These are phyloP conservation scores for Denticeps clupeoides DNA, from an alignment of 2,797 vertebrate species.

Conservation along the genomic window DNA sequence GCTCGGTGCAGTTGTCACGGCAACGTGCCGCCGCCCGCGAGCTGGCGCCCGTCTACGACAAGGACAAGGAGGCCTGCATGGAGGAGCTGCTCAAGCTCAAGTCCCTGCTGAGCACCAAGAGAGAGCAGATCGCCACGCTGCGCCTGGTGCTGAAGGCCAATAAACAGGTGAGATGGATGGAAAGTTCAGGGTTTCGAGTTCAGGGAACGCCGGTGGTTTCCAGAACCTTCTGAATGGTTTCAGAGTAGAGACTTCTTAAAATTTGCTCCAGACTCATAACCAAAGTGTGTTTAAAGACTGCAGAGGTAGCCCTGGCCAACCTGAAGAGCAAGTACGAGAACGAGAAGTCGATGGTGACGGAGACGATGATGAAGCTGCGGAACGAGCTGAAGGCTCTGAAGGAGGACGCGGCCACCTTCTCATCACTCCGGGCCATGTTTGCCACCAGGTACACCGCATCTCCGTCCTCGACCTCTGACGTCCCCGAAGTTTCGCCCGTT, in stretches of 20 bases:
- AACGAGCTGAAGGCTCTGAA: conserved; percentile 96
- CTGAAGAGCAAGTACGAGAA: conserved; percentile 98
- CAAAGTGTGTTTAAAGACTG: too few relatives aligned
- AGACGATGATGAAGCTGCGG: conserved; percentile 96
- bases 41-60: conserved; percentile 83
- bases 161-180: conserved; percentile 83
- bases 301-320: conserved; percentile 88
- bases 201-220: too few relatives aligned
- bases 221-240: too few relatives aligned
- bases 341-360: conserved; percentile 93
- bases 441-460: conserved; percentile 78
- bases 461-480: too few relatives aligned
- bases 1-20: conserved; percentile 85
- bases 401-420: conserved; percentile 97
- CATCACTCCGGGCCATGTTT: conserved; percentile 95
- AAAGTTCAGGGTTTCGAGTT: too few relatives aligned
- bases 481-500: too few relatives aligned
- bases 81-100: conserved; percentile 96
- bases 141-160: conserved; percentile 94
- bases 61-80: conserved; percentile 94
- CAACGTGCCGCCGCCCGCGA: conserved; percentile 87
- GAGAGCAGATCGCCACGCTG: conserved; percentile 94
- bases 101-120: conserved; percentile 90
- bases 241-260: too few relatives aligned
- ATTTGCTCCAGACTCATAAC: too few relatives aligned